These are phyloP conservation scores for Sebastes taczanowskii DNA, from an alignment of 2,797 vertebrate species.

Conservation along the genomic window DNA sequence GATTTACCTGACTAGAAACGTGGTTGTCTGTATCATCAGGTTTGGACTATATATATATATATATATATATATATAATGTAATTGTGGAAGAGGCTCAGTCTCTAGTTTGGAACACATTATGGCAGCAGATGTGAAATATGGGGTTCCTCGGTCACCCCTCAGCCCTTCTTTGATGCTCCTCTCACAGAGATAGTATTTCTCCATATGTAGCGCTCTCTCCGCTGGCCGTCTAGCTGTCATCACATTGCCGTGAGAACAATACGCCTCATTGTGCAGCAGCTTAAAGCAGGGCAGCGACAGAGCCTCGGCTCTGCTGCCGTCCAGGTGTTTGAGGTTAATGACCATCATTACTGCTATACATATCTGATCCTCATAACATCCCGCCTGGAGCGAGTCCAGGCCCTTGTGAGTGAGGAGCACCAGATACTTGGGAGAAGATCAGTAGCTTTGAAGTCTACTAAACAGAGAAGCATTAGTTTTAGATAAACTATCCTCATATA, in stretches of 20 bases:
- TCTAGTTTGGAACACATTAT: background rate
- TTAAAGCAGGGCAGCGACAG: constrained; percentile 41
- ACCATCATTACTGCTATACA: constrained; percentile 65
- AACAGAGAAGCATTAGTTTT: background rate
- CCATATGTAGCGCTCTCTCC: constrained; percentile 54
- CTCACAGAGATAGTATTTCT: constrained; percentile 81
- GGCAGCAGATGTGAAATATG: constrained; percentile 15
- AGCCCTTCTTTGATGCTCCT: constrained; percentile 57
- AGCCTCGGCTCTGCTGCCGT: constrained; percentile 39
- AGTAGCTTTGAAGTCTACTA: background rate
- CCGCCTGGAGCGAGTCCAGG: constrained; percentile 27
- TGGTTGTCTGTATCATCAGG: no score
- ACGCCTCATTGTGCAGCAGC: constrained; percentile 60
- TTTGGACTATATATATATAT: background rate
- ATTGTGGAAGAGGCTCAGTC: background rate
- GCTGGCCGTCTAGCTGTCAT: constrained; percentile 38
- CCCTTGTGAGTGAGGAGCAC: background rate
- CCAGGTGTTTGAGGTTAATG: constrained; percentile 75
- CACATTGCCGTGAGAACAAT: constrained; percentile 73
- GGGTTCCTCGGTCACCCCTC: background rate
- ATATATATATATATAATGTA: no score
- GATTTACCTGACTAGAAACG: background rate
- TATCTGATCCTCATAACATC: constrained; percentile 59
- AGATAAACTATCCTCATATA: background rate
- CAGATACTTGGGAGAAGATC: background rate